Conservation (phyloP, 2,113 vertebrate genomes). For the Pogonocichla stellata region DNA sequence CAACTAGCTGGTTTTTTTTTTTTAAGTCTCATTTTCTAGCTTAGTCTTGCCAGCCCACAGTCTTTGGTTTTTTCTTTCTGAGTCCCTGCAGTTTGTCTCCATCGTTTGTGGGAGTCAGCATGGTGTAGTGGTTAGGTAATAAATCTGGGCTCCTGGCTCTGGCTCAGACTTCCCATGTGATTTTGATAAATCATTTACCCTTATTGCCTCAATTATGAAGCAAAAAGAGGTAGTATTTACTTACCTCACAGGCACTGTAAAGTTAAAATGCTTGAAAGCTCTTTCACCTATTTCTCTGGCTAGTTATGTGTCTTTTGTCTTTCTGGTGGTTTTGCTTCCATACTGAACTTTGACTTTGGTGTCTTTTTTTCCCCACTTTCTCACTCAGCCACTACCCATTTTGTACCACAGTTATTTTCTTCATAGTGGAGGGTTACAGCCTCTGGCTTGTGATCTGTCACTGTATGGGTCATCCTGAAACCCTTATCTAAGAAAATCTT, state of each 20-base stretch:
- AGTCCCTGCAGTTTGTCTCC: not conserved
- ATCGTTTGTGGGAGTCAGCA: not conserved
- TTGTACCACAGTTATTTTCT: not conserved
- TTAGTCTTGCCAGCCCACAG: not conserved
- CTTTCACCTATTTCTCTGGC: not conserved
- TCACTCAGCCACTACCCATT: not conserved
- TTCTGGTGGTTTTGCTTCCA: not conserved
- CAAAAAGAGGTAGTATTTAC: constrained; percentile 34
- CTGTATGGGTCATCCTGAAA: not conserved
- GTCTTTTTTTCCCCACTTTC: not conserved
- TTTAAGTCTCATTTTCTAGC: not conserved
- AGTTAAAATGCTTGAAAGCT: not conserved
- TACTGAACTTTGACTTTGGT: not conserved
- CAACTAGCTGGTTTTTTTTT: not conserved
- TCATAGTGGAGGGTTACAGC: rapidly evolving
- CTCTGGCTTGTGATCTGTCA: not conserved
- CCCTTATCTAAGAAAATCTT: not conserved
- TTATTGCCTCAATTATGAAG: constrained; percentile 46
- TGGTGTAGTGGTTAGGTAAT: not conserved
- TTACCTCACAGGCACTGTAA: not conserved
- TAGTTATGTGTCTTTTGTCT: not conserved
- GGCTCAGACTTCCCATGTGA: not conserved
- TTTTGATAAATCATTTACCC: constrained; percentile 48
- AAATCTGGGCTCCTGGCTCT: constrained; percentile 33
- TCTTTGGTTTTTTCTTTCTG: not conserved